A percentile compares a stretch with the other conserved stretches of the same genome.
Evolutionary conservation across 2,888 invertebrate genomes (phyloP).

Genomic region (Stenoptilia bipunctidactyla): DNA sequence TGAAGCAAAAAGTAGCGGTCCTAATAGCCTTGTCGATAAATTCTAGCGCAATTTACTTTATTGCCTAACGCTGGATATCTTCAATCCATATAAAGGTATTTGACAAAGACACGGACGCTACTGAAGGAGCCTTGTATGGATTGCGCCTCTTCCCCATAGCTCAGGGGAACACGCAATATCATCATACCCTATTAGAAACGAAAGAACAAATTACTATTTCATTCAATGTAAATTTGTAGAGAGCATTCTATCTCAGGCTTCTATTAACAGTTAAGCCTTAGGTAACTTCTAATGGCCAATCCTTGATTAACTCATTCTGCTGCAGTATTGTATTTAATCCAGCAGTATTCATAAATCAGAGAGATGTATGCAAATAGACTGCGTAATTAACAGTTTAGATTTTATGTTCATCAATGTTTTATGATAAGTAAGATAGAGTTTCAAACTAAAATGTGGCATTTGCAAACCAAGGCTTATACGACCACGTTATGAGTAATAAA

Average conservation of each 20-base stretch:
- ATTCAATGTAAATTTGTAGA: conserved; percentile 59
- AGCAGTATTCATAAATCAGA: conserved; percentile 36
- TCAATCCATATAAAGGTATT: conserved; percentile 32
- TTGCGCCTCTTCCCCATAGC: conserved; percentile 26
- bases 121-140: conserved; percentile 35
- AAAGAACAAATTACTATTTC: conserved; percentile 60
- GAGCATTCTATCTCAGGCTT: conserved; percentile 29
- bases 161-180: conserved; percentile 36
- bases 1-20: too few species aligned
- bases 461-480: too few species aligned
- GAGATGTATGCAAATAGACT: conserved; percentile 24
- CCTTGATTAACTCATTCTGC: conserved; percentile 43
- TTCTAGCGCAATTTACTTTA: conserved; percentile 13
- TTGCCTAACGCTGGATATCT: conserved; percentile 21
- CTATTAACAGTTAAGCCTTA: conserved; percentile 46
- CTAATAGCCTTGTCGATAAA: too few species aligned
- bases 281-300: conserved; percentile 39
- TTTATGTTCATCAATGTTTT: too few species aligned
- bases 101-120: conserved; percentile 45
- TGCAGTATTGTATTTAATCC: conserved; percentile 29
- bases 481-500: too few species aligned
- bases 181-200: conserved; percentile 33
- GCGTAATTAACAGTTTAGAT: conserved; percentile 22
- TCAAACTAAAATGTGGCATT: too few species aligned
- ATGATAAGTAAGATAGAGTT: too few species aligned